A percentile compares a stretch with the other conserved stretches of the same genome.
Evolutionary conservation across 35 echinoderm and acorn worm genomes (phyloP).

Genomic region (Ophioderma brevispina): DNA sequence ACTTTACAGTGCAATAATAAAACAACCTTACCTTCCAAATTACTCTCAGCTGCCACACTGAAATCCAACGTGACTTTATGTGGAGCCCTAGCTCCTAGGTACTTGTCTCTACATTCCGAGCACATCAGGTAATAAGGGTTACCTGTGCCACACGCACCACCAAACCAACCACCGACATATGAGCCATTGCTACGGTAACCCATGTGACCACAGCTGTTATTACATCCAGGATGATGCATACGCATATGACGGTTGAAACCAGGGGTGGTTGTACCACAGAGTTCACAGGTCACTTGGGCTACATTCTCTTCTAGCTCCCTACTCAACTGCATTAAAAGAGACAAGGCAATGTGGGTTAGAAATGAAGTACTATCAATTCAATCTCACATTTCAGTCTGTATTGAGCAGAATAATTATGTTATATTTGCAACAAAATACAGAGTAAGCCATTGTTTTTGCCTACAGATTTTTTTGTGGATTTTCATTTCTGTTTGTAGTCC

Average conservation of each 20-base stretch:
- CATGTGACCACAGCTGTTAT: constrained; percentile 86
- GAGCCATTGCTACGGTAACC: constrained; percentile 93
- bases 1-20: too few species aligned
- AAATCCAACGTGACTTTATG: constrained; percentile 62
- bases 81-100: constrained; percentile 62
- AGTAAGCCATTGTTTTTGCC: too few species aligned
- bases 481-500: too few species aligned
- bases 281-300: constrained; percentile 81
- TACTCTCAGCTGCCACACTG: constrained; percentile 24
- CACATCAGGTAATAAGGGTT: constrained; percentile 97
- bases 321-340: not conserved
- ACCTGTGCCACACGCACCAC: constrained; percentile 88
- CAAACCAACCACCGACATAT: constrained; percentile 95
- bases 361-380: too few species aligned
- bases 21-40: constrained; percentile 44
- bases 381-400: too few species aligned
- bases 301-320: constrained; percentile 39
- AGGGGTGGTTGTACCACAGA: constrained; percentile 66
- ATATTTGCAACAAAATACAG: too few species aligned
- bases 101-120: constrained; percentile 71
- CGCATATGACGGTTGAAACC: constrained; percentile 95
- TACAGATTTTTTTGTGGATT: too few species aligned
- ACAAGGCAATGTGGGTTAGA: too few species aligned
- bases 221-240: constrained; percentile 79
- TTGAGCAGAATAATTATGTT: too few species aligned